A percentile compares a stretch with the other conserved stretches of the same genome.
These are phyloP conservation scores for Lumbricus terrestris DNA, from an alignment of 2,888 invertebrate species.

Conservation along the genomic window DNA sequence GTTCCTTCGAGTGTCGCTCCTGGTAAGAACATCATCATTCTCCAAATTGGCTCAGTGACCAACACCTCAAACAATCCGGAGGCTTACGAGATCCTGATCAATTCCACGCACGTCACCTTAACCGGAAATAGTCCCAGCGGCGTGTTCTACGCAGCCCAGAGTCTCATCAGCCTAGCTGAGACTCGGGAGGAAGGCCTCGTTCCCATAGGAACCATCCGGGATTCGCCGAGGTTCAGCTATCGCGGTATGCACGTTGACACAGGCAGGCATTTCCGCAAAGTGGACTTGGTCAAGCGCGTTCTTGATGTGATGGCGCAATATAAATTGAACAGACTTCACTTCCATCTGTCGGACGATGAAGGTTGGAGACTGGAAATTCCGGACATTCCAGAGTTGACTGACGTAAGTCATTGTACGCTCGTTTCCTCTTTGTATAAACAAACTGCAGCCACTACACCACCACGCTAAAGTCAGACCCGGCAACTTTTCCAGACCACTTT, in stretches of 20 bases:
- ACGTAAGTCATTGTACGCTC: constrained; percentile 38
- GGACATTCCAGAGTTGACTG: constrained; percentile 50
- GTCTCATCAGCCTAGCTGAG: constrained; percentile 24
- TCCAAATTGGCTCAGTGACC: neutral
- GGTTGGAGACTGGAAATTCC: constrained; percentile 56
- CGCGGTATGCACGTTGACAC: constrained; percentile 52
- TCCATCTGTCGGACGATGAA: constrained; percentile 57
- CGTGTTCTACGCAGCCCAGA: constrained; percentile 32
- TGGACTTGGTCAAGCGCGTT: constrained; percentile 29
- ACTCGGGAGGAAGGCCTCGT: neutral
- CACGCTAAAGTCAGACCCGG: no score
- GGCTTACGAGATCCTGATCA: neutral
- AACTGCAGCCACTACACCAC: no score
- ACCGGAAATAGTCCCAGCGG: constrained; percentile 19
- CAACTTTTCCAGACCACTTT: no score
- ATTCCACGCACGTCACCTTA: neutral
- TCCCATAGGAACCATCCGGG: neutral
- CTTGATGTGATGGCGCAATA: constrained; percentile 52
- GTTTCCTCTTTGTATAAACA: neutral
- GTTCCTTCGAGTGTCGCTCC: constrained; percentile 5
- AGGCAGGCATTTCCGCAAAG: constrained; percentile 49
- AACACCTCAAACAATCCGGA: neutral
- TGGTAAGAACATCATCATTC: neutral
- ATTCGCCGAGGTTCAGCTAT: constrained; percentile 13
- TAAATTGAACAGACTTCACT: constrained; percentile 54